These are phyloP conservation scores for Tinea semifulvella DNA, from an alignment of 2,888 invertebrate genomes.

Conservation along the genomic window DNA sequence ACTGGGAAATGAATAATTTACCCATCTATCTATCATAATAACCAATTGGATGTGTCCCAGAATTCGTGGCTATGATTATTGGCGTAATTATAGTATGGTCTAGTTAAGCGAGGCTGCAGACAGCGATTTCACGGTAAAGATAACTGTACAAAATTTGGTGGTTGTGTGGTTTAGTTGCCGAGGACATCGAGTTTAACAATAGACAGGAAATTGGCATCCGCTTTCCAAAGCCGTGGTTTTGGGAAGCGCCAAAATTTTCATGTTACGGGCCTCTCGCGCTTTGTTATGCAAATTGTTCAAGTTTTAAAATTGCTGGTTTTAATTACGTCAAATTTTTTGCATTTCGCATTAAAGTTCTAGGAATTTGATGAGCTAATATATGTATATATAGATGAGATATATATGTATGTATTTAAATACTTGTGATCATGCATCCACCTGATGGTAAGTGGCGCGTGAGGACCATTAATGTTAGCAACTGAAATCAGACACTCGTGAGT, in stretches of 20 bases:
- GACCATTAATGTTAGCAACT: too few species aligned
- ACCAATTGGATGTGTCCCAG: conserved; percentile 2
- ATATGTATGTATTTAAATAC: too few species aligned
- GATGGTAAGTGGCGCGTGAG: too few species aligned
- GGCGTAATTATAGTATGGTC: conserved; percentile 15
- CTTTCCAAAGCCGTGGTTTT: conserved; percentile 54
- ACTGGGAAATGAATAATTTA: too few species aligned
- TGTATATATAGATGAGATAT: too few species aligned
- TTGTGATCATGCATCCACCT: too few species aligned
- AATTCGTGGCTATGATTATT: conserved; percentile 1
- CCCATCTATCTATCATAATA: too few species aligned
- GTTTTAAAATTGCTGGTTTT: background rate
- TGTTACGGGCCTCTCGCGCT: conserved; percentile 39
- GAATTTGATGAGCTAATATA: too few species aligned
- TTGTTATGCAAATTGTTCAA: conserved; percentile 46
- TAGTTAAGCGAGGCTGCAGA: conserved; percentile 24
- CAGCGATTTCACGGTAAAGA: conserved; percentile 44
- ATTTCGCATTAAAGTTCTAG: too few species aligned
- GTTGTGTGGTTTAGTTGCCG: conserved; percentile 45
- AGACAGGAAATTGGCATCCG: conserved; percentile 49
- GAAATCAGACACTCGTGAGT: too few species aligned
- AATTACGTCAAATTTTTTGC: too few species aligned
- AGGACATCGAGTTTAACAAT: conserved; percentile 56
- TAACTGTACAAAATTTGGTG: conserved; percentile 52
- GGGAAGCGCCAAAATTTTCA: conserved; percentile 60